These are phyloP conservation scores for Thryonomys swinderianus DNA, from an alignment of 2,113 vertebrate genomes.

Conservation along the genomic window DNA sequence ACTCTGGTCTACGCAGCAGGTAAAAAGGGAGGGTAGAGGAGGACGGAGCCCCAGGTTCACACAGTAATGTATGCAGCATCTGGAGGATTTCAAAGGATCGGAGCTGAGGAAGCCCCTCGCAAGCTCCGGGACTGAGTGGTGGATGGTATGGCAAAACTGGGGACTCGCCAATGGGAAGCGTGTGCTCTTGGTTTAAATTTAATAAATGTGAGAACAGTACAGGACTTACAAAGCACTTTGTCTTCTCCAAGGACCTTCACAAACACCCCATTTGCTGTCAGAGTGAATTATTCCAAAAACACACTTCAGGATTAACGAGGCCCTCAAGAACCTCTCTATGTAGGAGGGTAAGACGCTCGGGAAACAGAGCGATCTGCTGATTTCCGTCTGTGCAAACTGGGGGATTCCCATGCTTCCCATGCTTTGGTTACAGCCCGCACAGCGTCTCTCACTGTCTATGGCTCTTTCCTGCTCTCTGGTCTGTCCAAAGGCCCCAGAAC, in stretches of 20 bases:
- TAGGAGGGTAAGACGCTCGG: not conserved
- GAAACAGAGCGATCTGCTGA: not conserved
- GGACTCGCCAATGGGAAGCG: not conserved
- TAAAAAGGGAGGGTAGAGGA: not conserved
- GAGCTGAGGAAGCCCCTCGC: not conserved
- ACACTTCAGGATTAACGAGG: not conserved
- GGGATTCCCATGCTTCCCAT: not conserved
- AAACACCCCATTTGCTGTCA: constrained; percentile 14
- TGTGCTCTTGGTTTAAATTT: not conserved
- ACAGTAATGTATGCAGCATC: not conserved
- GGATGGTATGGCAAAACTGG: not conserved
- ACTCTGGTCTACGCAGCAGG: not conserved
- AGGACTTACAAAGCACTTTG: not conserved
- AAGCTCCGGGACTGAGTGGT: not conserved
- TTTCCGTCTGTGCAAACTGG: not conserved
- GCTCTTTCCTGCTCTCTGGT: not conserved
- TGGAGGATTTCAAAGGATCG: not conserved
- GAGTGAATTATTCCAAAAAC: constrained; percentile 30
- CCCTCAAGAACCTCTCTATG: not conserved
- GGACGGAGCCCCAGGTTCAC: not conserved
- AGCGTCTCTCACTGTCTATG: not conserved
- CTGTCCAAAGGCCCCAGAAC: not conserved
- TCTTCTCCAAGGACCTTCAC: constrained; percentile 36
- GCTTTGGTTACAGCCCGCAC: not conserved
- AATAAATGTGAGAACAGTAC: not conserved